Evolutionary conservation across 2,797 vertebrate genomes (phyloP).

Genomic region (Adelosebastes latens): DNA sequence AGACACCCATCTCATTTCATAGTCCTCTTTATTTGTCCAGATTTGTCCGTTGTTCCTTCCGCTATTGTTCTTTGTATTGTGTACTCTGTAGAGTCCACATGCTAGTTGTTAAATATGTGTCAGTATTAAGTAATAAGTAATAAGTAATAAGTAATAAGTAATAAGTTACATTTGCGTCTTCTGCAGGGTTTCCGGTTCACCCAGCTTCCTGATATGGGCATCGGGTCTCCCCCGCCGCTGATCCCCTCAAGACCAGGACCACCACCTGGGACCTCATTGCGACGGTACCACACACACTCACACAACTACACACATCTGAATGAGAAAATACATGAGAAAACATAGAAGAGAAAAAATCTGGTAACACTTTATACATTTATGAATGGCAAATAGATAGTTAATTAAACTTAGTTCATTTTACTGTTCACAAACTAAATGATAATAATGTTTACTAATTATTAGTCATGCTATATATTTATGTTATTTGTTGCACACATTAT

Average conservation of each 20-base stretch:
- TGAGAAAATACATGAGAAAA: neutral
- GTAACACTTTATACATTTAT: too few relatives aligned
- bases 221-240: conserved; percentile 94
- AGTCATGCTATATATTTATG: too few relatives aligned
- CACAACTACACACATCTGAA: neutral
- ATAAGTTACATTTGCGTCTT: conserved; percentile 19
- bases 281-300: conserved; percentile 84
- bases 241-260: conserved; percentile 93
- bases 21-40: neutral
- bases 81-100: neutral
- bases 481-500: too few relatives aligned
- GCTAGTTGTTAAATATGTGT: neutral
- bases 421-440: too few relatives aligned
- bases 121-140: too few relatives aligned
- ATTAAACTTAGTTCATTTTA: too few relatives aligned
- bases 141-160: too few relatives aligned
- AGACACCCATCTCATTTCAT: neutral
- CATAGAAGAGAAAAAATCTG: neutral
- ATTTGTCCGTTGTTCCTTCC: neutral
- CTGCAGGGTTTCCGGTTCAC: conserved; percentile 96
- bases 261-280: conserved; percentile 90
- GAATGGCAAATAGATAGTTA: too few relatives aligned
- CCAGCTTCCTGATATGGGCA: conserved; percentile 97
- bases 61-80: neutral
- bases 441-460: too few relatives aligned